Evolutionary conservation across 2,113 vertebrate species (phyloP).

Genomic region (Cyprinodon variegatus): DNA sequence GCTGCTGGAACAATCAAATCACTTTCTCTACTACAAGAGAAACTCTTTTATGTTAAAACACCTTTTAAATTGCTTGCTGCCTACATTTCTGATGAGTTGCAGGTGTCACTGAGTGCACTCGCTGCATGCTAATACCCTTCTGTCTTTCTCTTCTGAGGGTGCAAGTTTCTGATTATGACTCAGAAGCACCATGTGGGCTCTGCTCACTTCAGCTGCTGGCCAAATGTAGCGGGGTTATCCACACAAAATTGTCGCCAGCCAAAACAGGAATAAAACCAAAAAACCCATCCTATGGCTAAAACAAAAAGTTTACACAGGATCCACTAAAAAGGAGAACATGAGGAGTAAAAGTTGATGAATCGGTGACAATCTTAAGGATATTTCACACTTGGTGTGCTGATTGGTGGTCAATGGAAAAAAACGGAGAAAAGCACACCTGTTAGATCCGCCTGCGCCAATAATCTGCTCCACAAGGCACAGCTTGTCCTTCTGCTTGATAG

Average conservation of each 20-base stretch:
- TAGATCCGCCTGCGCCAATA: constrained; percentile 56
- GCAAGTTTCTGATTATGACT: constrained; percentile 68
- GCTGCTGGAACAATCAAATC: not conserved
- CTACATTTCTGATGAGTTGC: constrained; percentile 1
- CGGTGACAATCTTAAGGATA: not conserved
- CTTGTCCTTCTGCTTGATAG: constrained; percentile 54
- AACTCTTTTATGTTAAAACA: not conserved
- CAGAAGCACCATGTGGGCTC: constrained; percentile 68
- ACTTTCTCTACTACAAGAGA: not conserved
- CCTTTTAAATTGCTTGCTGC: constrained; percentile 2
- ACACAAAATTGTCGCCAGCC: constrained; percentile 13
- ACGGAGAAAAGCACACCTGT: constrained; percentile 58
- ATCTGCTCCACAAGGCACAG: constrained; percentile 39
- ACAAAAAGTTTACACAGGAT: not conserved
- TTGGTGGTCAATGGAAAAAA: constrained; percentile 50
- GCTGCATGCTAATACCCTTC: constrained; percentile 41
- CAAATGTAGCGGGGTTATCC: constrained; percentile 48
- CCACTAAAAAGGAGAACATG: no score
- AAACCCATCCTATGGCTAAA: not conserved
- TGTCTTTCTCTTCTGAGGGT: constrained; percentile 54
- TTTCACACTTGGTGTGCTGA: constrained; percentile 9
- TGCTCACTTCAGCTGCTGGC: constrained; percentile 57
- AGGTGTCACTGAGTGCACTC: constrained; percentile 46
- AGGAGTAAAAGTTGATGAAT: not conserved
- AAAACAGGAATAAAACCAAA: constrained; percentile 17